Evolutionary conservation across 1,140 invertebrate genomes (phyloP).

Genomic region (Callitettix versicolor): DNA sequence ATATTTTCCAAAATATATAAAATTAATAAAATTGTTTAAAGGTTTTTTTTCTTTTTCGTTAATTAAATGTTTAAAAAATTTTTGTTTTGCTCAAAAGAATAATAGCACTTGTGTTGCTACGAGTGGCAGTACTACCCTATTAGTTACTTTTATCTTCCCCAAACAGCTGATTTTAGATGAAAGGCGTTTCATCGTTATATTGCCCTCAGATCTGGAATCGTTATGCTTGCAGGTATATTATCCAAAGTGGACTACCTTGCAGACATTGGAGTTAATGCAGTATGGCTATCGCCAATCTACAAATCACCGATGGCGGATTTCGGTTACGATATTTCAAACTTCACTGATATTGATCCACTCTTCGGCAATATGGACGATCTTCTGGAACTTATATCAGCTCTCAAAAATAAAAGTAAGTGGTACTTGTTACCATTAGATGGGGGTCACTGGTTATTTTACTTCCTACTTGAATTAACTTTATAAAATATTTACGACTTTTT

Average conservation of each 20-base stretch:
- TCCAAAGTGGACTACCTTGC: constrained; percentile 50
- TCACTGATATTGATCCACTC: constrained; percentile 35
- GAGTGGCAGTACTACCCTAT: background rate
- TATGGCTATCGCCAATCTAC: constrained; percentile 65
- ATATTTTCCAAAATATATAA: too few relatives aligned
- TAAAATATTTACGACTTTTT: background rate
- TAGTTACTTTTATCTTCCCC: background rate
- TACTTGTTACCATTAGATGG: background rate
- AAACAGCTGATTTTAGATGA: too few relatives aligned
- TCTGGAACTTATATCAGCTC: constrained; percentile 27
- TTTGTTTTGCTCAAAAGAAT: too few relatives aligned
- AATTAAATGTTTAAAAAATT: too few relatives aligned
- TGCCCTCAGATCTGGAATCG: background rate
- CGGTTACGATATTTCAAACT: constrained; percentile 45
- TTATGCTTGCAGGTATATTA: constrained; percentile 44
- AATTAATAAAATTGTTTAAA: too few relatives aligned
- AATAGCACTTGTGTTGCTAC: background rate
- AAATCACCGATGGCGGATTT: constrained; percentile 55
- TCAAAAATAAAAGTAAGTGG: constrained; percentile 21
- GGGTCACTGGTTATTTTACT: background rate
- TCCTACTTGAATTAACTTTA: background rate
- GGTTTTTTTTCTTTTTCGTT: too few relatives aligned
- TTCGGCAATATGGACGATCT: constrained; percentile 41
- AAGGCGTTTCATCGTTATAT: background rate
- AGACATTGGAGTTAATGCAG: constrained; percentile 48